Conservation (phyloP, 2,797 vertebrate species). For the Pangasius larnaudii region DNA sequence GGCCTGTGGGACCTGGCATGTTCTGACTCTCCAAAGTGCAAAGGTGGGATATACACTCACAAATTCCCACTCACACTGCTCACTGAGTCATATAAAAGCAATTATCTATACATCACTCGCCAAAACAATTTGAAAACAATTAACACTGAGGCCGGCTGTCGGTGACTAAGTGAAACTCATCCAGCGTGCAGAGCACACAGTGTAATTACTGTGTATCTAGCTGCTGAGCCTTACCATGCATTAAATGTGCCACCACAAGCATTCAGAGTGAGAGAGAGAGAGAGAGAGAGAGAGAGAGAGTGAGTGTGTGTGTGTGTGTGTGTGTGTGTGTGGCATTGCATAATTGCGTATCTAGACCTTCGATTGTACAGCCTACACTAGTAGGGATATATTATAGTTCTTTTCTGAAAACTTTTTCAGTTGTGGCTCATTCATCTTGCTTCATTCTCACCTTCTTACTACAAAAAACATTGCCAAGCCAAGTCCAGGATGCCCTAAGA, state of each 20-base stretch:
- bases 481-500: not conserved
- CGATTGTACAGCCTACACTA: not conserved
- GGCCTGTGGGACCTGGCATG: constrained; percentile 66
- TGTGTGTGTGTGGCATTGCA: not conserved
- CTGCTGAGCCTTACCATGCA: constrained; percentile 55
- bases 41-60: constrained; percentile 60
- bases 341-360: constrained; percentile 21
- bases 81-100: constrained; percentile 58
- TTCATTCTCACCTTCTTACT: not conserved
- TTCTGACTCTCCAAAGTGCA: constrained; percentile 61
- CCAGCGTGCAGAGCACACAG: constrained; percentile 66
- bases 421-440: not conserved
- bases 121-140: constrained; percentile 73
- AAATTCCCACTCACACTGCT: constrained; percentile 32
- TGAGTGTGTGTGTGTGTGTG: no score
- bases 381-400: not conserved
- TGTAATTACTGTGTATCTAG: constrained; percentile 74
- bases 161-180: constrained; percentile 55
- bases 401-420: not conserved
- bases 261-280: constrained; percentile 58
- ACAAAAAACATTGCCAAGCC: not conserved
- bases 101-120: constrained; percentile 77
- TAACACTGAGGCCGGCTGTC: constrained; percentile 75
- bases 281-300: not conserved
- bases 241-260: constrained; percentile 53